A percentile compares a stretch with the other conserved stretches of the same genome.
Evolutionary conservation across 2,113 vertebrate genomes (phyloP).

Genomic region (Pyrgilauda ruficollis): DNA sequence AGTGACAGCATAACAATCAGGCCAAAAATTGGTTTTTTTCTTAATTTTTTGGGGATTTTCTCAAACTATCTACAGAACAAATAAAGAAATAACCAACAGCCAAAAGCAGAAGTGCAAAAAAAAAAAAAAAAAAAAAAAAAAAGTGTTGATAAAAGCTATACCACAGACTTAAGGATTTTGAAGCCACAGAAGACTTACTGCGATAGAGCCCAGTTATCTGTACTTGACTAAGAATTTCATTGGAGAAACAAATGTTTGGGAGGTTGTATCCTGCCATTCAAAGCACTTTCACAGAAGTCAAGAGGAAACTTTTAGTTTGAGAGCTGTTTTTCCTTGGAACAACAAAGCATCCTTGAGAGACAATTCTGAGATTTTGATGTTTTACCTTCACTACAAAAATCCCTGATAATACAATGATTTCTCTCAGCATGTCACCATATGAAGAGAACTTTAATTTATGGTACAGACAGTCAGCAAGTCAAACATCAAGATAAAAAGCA

Average conservation of each 20-base stretch:
- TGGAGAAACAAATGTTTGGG: not conserved
- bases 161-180: not conserved
- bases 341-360: not conserved
- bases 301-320: not conserved
- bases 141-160: not conserved
- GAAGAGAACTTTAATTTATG: not conserved
- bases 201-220: not conserved
- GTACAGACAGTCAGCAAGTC: not conserved
- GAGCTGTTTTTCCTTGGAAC: not conserved
- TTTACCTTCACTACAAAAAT: not conserved
- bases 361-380: not conserved
- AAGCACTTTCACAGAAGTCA: not conserved
- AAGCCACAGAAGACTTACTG: not conserved
- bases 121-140: too few species aligned
- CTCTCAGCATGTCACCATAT: not conserved
- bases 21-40: not conserved
- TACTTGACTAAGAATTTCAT: not conserved
- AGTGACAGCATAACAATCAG: not conserved
- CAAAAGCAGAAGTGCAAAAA: not conserved
- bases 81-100: accelerated
- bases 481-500: not conserved
- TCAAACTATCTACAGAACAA: not conserved
- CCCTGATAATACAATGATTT: not conserved
- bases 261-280: not conserved
- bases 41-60: not conserved